Conservation (phyloP, 2,797 vertebrate species). For the Toxotes lorentzi region DNA sequence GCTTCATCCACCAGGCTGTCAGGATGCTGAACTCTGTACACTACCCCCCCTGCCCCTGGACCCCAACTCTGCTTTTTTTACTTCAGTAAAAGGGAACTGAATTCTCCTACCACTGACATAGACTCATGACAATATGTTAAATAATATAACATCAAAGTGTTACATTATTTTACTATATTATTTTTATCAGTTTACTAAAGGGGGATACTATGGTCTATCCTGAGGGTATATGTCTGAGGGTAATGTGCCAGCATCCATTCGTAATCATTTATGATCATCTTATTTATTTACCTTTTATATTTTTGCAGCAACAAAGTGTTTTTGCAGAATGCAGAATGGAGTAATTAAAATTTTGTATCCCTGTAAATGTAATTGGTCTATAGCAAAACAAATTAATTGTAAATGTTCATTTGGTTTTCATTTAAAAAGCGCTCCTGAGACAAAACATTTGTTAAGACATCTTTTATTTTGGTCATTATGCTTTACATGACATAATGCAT, state of each 20-base stretch:
- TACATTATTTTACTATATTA: not conserved
- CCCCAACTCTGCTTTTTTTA: too few relatives aligned
- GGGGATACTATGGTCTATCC: not conserved
- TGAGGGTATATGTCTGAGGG: not conserved
- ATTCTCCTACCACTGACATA: not conserved
- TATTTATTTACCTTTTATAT: not conserved
- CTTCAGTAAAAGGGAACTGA: not conserved
- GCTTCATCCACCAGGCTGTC: too few relatives aligned
- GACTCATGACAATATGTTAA: not conserved
- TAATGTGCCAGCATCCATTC: not conserved
- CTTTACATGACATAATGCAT: slow-evolving; percentile 85
- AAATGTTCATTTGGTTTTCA: not conserved
- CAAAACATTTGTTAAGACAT: slow-evolving; percentile 77
- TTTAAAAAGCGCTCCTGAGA: slow-evolving; percentile 42
- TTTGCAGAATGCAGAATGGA: not conserved
- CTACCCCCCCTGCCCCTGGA: too few relatives aligned
- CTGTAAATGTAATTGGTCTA: not conserved
- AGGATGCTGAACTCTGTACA: too few relatives aligned
- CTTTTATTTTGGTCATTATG: slow-evolving; percentile 87
- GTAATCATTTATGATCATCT: not conserved
- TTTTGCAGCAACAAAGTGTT: not conserved
- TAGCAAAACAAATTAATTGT: not conserved
- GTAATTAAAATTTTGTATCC: not conserved
- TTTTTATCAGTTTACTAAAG: not conserved
- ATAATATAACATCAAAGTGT: not conserved